Evolutionary conservation across 2,888 invertebrate genomes (phyloP), one percentile per base, ranked within the genome.

Genomic region (Cotesia congregata): DNA sequence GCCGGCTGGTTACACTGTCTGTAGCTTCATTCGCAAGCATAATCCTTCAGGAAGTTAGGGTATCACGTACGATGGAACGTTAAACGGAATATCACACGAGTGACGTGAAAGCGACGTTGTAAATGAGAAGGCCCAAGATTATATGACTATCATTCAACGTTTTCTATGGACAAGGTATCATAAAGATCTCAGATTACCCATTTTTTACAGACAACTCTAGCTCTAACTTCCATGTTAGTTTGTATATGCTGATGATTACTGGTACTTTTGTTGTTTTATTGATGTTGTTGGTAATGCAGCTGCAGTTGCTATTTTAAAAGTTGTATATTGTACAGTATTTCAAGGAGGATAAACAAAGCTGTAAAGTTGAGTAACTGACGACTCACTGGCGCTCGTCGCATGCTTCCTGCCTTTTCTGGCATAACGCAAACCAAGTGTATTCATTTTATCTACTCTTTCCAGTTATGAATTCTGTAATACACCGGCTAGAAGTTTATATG

Each of bases 11-110:
- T 50, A 50, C 50, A 50, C 50, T 50, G 12, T 50, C 1, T 12
- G 50, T 50, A 12, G 50, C 9, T 50, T 50, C 50, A 50, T 50
- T 50, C 7, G 12, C 50, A 50, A 50, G 12, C 40, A 72, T 87
- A 88, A 88, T 87, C 87, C 86, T 82, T 80, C 79, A 81, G 78
- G 80, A 81, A 79, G 78, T 64, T 82, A 80, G 78, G 80, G 80
- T 78, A 86, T 85, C 88, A 87, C 88, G 88, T 85, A 84, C 83
- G 80, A 81, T 78, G 50, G 70, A 72, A 76, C 78, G 80, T 76
- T 84, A 81, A 83, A 83, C 79, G 83, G 80, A 81, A 83, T 83
- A 85, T 84, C 83, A 83, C 84, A 71, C 61, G 60, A 71, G 20
- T 15, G 70, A 50, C 50, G 50, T 50, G 12, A 50, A 50, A 50